Percentiles rank a stretch among this genome's conserved stretches.
Evolutionary conservation across 2,113 vertebrate genomes (phyloP).

Genomic region (Hucho hucho): DNA sequence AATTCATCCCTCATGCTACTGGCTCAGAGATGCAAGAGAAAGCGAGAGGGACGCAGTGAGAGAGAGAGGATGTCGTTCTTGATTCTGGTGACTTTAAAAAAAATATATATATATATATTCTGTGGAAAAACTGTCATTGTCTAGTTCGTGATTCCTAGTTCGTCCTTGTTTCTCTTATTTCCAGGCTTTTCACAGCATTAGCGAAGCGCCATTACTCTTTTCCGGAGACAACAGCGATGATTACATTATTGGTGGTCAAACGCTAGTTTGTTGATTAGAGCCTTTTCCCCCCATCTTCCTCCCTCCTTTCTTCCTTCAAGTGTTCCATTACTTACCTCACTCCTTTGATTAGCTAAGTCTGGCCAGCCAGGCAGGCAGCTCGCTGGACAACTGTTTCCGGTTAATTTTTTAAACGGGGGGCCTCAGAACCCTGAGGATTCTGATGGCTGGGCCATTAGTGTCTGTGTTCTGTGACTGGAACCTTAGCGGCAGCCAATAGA

Average conservation of each 20-base stretch:
- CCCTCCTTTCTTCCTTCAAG: conserved; percentile 34
- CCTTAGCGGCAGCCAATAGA: conserved; percentile 1
- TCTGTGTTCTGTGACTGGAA: conserved; percentile 8
- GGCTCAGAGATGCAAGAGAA: conserved; percentile 7
- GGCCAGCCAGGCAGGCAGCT: conserved; percentile 19
- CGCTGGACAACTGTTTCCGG: conserved; percentile 40
- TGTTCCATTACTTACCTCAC: conserved; percentile 39
- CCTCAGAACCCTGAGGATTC: conserved; percentile 22
- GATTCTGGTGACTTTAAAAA: conserved; percentile 1
- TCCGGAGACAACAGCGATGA: conserved; percentile 36
- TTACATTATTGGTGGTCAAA: conserved; percentile 47
- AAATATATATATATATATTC: not conserved
- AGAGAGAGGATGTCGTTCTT: not conserved
- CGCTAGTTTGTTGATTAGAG: conserved; percentile 56
- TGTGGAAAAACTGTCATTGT: no score
- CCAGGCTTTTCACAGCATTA: conserved; percentile 32
- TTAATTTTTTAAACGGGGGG: conserved; percentile 42
- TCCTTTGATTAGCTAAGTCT: conserved; percentile 38
- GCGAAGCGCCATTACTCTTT: conserved; percentile 15
- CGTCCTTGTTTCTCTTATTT: conserved; percentile 29
- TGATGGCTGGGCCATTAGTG: conserved; percentile 5
- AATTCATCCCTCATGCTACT: conserved; percentile 40
- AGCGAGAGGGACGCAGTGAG: conserved; percentile 55
- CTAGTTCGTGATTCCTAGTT: no score
- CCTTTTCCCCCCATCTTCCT: conserved; percentile 35